These are phyloP conservation scores for Wasmannia auropunctata DNA, from an alignment of 1,140 invertebrate species.

Conservation along the genomic window DNA sequence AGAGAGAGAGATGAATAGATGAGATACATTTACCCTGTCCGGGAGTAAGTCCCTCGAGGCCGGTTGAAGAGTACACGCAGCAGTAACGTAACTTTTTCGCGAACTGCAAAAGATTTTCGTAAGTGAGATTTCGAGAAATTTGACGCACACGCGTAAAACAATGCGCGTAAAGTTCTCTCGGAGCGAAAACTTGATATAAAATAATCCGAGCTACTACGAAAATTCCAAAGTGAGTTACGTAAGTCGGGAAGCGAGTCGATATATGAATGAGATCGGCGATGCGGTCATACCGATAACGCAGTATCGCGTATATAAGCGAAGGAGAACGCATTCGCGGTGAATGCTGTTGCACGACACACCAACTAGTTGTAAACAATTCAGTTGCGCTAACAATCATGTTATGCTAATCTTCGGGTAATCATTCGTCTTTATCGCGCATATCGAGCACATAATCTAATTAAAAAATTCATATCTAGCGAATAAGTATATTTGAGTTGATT, in stretches of 20 bases:
- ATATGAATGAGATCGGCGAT: background rate
- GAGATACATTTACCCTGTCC: background rate
- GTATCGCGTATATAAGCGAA: background rate
- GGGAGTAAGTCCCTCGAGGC: background rate
- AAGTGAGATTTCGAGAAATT: constrained; percentile 11
- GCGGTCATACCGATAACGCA: background rate
- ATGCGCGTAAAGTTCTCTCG: background rate
- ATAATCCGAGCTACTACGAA: constrained; percentile 21
- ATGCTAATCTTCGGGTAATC: background rate
- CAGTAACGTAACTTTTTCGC: background rate
- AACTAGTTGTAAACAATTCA: background rate
- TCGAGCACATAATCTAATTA: background rate
- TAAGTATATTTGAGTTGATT: background rate
- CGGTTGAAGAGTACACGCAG: background rate
- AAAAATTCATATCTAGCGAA: background rate
- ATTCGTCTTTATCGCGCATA: background rate
- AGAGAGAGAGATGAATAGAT: background rate
- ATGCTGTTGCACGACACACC: background rate
- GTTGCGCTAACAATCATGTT: background rate
- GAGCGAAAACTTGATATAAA: constrained; percentile 11
- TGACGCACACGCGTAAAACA: background rate
- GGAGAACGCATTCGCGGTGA: background rate
- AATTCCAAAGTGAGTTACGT: constrained; percentile 18
- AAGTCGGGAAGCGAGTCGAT: constrained; percentile 33
- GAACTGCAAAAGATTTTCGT: constrained; percentile 9